phyloP scores from a whole-genome alignment of 2,797 vertebrate species.

The Simalia tracyae region DNA sequence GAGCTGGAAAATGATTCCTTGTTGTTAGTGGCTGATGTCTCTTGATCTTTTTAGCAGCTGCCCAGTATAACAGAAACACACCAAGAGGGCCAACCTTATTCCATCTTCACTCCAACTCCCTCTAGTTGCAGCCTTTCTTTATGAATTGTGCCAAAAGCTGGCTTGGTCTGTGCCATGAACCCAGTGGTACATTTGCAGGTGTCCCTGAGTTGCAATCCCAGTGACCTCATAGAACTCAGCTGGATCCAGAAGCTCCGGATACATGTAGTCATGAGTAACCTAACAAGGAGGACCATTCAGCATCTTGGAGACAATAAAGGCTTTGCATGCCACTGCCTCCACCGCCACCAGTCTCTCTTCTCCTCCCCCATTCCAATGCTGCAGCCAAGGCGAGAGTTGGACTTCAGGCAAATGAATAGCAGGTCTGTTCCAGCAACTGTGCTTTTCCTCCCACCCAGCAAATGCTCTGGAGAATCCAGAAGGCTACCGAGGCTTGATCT shows the following conservation, averaged over 20 bases:
- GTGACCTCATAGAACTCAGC: conserved; percentile 66
- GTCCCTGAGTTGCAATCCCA: conserved; percentile 5
- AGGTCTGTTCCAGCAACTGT: conserved; percentile 71
- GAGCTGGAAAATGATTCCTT: not conserved
- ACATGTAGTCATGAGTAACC: conserved; percentile 29
- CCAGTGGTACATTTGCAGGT: conserved; percentile 54
- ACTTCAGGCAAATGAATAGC: conserved; percentile 70
- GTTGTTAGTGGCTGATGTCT: not conserved
- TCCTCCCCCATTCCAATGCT: conserved; percentile 14
- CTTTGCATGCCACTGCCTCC: conserved; percentile 13
- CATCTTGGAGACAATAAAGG: conserved; percentile 45
- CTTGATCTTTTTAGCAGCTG: not conserved
- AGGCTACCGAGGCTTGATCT: conserved; percentile 23
- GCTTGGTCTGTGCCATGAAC: conserved; percentile 56
- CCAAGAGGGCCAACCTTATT: not conserved
- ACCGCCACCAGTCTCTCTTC: conserved; percentile 5
- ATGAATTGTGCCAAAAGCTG: not conserved
- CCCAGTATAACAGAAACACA: not conserved
- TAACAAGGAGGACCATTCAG: conserved; percentile 30
- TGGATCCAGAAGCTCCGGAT: conserved; percentile 28
- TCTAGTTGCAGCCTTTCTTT: not conserved
- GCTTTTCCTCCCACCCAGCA: conserved; percentile 53
- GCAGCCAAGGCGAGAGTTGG: conserved; percentile 56
- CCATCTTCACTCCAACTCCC: accelerated
- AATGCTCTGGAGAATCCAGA: conserved; percentile 19